Conservation (phyloP, 2,113 vertebrate species). For the Orthonyx spaldingii region DNA sequence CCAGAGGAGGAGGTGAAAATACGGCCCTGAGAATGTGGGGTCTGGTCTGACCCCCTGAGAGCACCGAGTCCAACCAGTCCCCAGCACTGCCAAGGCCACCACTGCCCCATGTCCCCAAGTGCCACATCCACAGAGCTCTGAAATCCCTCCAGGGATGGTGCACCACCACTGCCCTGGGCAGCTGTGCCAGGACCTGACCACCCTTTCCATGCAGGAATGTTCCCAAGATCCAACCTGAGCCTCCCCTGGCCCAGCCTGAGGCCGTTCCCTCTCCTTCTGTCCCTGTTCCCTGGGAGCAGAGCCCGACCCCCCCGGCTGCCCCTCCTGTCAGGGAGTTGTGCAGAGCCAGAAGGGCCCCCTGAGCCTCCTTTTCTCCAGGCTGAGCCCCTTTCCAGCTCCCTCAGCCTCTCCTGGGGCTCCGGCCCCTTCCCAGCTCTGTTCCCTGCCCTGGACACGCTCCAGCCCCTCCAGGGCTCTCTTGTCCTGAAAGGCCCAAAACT, state of each 20-base stretch:
- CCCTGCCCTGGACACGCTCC: not conserved
- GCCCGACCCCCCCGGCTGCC: not conserved
- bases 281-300: no score
- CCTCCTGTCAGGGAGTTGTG: not conserved
- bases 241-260: no score
- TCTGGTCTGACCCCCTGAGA: not conserved
- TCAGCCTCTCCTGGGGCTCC: not conserved
- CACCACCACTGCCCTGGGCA: not conserved
- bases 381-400: not conserved
- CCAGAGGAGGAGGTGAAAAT: not conserved
- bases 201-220: fast-evolving
- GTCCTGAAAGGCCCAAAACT: not conserved
- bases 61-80: fast-evolving
- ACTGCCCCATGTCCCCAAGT: not conserved
- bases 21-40: fast-evolving
- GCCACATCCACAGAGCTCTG: fast-evolving
- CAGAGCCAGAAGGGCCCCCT: not conserved
- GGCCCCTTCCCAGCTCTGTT: not conserved
- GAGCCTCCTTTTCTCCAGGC: not conserved
- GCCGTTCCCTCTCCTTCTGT: no score
- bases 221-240: fast-evolving
- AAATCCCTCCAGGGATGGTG: not conserved
- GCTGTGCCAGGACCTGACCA: fast-evolving
- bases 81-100: not conserved
- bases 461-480: not conserved